Evolutionary conservation across 2,888 invertebrate genomes (phyloP), one percentile per base, ranked within the genome.

Genomic region (Lymantria monacha): DNA sequence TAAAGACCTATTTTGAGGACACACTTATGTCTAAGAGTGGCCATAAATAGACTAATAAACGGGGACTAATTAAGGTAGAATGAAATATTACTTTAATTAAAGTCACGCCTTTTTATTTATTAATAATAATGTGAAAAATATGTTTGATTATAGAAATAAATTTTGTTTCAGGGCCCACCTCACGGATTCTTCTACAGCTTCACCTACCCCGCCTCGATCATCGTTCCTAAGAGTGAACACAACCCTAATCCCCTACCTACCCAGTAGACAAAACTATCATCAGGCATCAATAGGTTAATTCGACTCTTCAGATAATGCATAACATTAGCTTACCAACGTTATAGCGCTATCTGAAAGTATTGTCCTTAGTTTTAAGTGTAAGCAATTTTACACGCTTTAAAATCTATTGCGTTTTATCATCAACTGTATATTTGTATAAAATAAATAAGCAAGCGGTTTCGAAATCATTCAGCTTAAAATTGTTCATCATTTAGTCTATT

Each of bases 141-240:
- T 33, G 33, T 7, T 30, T 9, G 9, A 3, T 33, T 33, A 22
- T 22, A 22, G 22, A 22, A 22, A 3, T 22, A 3, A 30, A 49
- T 54, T 46, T 58, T 7, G 42, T 67, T 66, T 0, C 81, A 92
- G 91, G 91, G 93, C 41, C 93, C 93, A 14, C 95, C 95, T 46
- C 92, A 93, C 69, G 95, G 95, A 46, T 95, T 95, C 91, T 95
- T 94, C 92, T 95, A 95, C 81, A 93, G 92, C 68, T 94, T 93
- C 81, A 92, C 93, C 65, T 95, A 95, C 80, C 94, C 94, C 30
- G 94, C 93, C n/a, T 93, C 85, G 61, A 79, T 85, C 53, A 82
- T 92, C 38, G 76, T 77, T 1, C 72, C 79, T 43, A 91, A 91
- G 76, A 85, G 66, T 42, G 80, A 72, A 3, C 57, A 63, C 3